phyloP scores from a whole-genome alignment of 2,797 vertebrate species.

The Acanthurus tractus region DNA sequence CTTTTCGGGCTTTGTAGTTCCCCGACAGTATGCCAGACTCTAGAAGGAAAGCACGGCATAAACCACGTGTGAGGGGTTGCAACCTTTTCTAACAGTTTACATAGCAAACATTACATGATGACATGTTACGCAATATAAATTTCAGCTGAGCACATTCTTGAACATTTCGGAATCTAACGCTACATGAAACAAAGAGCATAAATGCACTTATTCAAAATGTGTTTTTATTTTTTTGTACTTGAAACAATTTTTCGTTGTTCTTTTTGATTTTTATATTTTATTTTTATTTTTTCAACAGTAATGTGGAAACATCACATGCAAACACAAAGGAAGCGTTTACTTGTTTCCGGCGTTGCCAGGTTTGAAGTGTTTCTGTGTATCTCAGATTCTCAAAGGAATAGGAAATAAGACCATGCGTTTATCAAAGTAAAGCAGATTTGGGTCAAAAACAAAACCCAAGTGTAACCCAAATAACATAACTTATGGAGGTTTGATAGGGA shows the following conservation, averaged over 20 bases:
- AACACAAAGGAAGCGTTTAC: constrained; percentile 35
- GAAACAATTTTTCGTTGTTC: rapidly evolving
- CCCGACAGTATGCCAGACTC: neutral
- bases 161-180: neutral
- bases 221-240: rapidly evolving
- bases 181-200: rapidly evolving
- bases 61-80: constrained; percentile 28
- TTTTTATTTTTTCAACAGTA: neutral
- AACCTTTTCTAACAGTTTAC: constrained; percentile 20
- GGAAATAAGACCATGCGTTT: rapidly evolving
- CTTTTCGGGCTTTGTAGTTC: neutral
- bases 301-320: constrained; percentile 72
- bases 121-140: constrained; percentile 17
- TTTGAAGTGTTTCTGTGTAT: neutral
- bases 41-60: rapidly evolving
- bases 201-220: rapidly evolving
- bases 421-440: neutral
- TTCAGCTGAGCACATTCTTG: constrained; percentile 73
- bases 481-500: rapidly evolving
- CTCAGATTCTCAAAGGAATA: neutral
- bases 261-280: neutral
- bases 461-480: too few species aligned
- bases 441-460: neutral
- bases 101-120: constrained; percentile 28
- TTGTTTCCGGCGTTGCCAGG: constrained; percentile 60